Base-by-base conservation (phyloP, 2,797 vertebrate genomes). In the Pterois miles region DNA sequence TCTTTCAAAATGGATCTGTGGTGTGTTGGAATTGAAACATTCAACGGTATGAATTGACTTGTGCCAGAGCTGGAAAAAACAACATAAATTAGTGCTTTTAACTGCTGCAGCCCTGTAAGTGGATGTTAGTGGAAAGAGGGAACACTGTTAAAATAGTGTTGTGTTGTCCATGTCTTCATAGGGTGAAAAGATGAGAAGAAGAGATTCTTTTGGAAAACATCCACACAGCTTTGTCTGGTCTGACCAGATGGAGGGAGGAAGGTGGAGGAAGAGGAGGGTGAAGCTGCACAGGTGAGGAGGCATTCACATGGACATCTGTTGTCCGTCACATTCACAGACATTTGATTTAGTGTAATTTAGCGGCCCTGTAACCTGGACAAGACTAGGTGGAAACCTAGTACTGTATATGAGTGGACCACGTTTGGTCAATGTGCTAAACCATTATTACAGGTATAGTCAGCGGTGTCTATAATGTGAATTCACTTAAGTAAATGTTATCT, bases 101-200 rank as follows among this genome's bases (percentile, higher is more conserved):
- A 8, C 74, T 58, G 77, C 77, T 73, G 77, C 64, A 46, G 36
- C 80, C 59, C 74, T 79, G 59, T 5, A 38, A 36, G 72, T 50
- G 82, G 50, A 50, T 29, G 82, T 85, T 83, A 85, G 82, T 75
- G 58, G 29, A 20, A 14, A 20, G 54, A 84, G 43, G 23, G 20
- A 36, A 57, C 25, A 52, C 54, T 11, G 62, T 67, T 74, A 1
- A 63, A 5, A 31, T 7, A 8, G 23, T 40, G 71, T 1, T 33
- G 31, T 11, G 9, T 22, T 5, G 12, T 65, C 53, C 46, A 38
- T 13, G 43, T 70, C 46, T 23, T 34, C 58, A 73, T 31, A 71
- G 33, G 14, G 29, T 4, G 34, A 54, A 23, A 23, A 52, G n/a
- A 43, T 31, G 63, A 71, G 50, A 63, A 6, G 29, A 33, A 9